phyloP scores from a whole-genome alignment of 1,140 invertebrate species.

The Delia radicum region DNA sequence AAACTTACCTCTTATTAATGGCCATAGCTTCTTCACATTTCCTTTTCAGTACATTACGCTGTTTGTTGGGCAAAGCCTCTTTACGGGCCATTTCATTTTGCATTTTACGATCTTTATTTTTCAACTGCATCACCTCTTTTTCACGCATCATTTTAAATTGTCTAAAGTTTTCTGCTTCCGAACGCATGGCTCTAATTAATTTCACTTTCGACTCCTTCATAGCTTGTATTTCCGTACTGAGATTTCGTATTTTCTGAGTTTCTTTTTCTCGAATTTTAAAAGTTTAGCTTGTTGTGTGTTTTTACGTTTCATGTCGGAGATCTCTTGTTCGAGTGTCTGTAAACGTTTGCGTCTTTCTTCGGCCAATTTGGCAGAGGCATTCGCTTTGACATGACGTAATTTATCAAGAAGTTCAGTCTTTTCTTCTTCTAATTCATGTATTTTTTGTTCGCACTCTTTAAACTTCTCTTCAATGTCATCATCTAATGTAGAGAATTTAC shows the following conservation, averaged over 20 bases:
- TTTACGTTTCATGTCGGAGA: conserved; percentile 72
- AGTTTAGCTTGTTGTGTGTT: conserved; percentile 72
- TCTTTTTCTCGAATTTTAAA: conserved; percentile 79
- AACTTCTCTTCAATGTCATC: conserved; percentile 55
- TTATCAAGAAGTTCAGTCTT: conserved; percentile 72
- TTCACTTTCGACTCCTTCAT: conserved; percentile 83
- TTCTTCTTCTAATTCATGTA: conserved; percentile 71
- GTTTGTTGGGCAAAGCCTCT: conserved; percentile 74
- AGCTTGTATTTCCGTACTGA: conserved; percentile 72
- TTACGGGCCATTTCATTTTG: conserved; percentile 77
- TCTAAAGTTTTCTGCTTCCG: conserved; percentile 78
- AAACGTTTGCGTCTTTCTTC: conserved; percentile 76
- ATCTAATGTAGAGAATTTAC: conserved; percentile 63
- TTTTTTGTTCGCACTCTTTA: conserved; percentile 71
- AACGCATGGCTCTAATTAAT: conserved; percentile 81
- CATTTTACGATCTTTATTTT: conserved; percentile 77
- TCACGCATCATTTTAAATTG: conserved; percentile 79
- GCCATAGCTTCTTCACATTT: conserved; percentile 84
- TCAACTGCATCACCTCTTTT: conserved; percentile 74
- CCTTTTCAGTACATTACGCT: conserved; percentile 80
- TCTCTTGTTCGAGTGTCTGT: conserved; percentile 75
- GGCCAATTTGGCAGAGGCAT: conserved; percentile 60
- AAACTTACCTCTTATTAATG: conserved; percentile 68
- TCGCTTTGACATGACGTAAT: conserved; percentile 57
- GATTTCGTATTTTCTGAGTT: conserved; percentile 72